Percentiles rank a stretch among this genome's conserved stretches.
Evolutionary conservation across 1,140 invertebrate genomes (phyloP).

Genomic region (Riptortus pedestris): DNA sequence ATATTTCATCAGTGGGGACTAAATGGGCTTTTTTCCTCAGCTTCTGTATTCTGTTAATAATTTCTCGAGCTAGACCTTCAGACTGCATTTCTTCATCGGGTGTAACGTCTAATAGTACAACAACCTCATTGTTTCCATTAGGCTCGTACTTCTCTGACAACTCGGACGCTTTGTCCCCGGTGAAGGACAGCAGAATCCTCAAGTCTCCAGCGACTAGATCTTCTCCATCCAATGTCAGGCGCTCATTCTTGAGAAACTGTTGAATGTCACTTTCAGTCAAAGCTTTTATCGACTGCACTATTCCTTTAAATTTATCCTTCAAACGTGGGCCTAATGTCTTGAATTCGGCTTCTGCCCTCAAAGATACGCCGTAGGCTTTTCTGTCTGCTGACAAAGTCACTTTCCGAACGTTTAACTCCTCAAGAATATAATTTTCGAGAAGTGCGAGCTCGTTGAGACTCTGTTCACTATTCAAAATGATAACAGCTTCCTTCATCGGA

Average conservation of each 20-base stretch:
- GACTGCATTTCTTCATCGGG: conserved; percentile 81
- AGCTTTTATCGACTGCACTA: conserved; percentile 69
- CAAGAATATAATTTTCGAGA: conserved; percentile 76
- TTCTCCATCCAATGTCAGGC: conserved; percentile 63
- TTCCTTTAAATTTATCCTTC: conserved; percentile 80
- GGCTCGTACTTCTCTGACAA: conserved; percentile 70
- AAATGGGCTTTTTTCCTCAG: conserved; percentile 91
- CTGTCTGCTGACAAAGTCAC: conserved; percentile 87
- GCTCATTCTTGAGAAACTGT: conserved; percentile 58
- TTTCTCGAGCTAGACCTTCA: conserved; percentile 85
- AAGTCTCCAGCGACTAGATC: conserved; percentile 63
- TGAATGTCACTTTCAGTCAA: conserved; percentile 73
- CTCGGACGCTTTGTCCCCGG: conserved; percentile 44
- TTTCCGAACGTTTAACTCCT: conserved; percentile 87
- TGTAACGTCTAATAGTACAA: conserved; percentile 65
- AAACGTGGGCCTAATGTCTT: conserved; percentile 74
- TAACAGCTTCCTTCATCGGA: conserved; percentile 88
- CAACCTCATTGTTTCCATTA: conserved; percentile 74
- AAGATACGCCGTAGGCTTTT: conserved; percentile 80
- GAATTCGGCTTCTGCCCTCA: conserved; percentile 87
- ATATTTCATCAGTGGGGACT: conserved; percentile 81
- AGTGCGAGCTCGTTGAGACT: conserved; percentile 71
- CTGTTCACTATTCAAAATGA: conserved; percentile 76
- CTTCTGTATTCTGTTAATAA: conserved; percentile 94
- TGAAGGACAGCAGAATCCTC: conserved; percentile 65